Percentiles rank a stretch among this genome's conserved stretches.
Conservation (phyloP, 2,797 vertebrate genomes). For the Sebastes trivittatus region DNA sequence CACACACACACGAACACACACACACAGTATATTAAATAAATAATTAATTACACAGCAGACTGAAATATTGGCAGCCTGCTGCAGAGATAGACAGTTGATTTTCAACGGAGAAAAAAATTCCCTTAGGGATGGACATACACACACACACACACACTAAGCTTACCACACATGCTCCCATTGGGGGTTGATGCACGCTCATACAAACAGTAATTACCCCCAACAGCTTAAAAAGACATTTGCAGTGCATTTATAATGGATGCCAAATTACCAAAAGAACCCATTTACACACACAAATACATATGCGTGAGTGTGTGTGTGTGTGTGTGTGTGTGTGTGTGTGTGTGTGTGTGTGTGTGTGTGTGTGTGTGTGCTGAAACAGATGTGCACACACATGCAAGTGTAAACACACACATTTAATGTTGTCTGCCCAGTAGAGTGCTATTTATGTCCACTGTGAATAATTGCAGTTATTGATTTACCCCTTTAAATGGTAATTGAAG, state of each 20-base stretch:
- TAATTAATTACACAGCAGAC: conserved; percentile 61
- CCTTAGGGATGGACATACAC: neutral
- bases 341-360: no score
- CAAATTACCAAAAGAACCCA: conserved; percentile 58
- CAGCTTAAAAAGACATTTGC: conserved; percentile 66
- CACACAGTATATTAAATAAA: conserved; percentile 61
- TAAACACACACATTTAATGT: neutral
- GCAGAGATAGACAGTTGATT: conserved; percentile 48
- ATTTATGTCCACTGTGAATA: conserved; percentile 25
- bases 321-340: no score
- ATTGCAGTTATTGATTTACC: conserved; percentile 36
- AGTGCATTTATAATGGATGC: conserved; percentile 40
- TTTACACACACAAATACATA: conserved; percentile 21
- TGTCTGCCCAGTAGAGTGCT: conserved; percentile 11
- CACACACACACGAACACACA: conserved; percentile 5
- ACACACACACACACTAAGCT: neutral
- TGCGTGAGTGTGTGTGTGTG: neutral
- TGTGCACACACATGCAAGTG: neutral
- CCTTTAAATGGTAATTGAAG: conserved; percentile 28
- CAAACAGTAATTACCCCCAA: conserved; percentile 62
- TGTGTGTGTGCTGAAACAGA: neutral
- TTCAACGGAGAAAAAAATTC: conserved; percentile 42
- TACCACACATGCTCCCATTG: conserved; percentile 17
- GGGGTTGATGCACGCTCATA: conserved; percentile 46
- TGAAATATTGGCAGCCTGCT: conserved; percentile 64